phyloP scores from a whole-genome alignment of 2,113 vertebrate genomes.

The Pseudorectes ferrugineus region DNA sequence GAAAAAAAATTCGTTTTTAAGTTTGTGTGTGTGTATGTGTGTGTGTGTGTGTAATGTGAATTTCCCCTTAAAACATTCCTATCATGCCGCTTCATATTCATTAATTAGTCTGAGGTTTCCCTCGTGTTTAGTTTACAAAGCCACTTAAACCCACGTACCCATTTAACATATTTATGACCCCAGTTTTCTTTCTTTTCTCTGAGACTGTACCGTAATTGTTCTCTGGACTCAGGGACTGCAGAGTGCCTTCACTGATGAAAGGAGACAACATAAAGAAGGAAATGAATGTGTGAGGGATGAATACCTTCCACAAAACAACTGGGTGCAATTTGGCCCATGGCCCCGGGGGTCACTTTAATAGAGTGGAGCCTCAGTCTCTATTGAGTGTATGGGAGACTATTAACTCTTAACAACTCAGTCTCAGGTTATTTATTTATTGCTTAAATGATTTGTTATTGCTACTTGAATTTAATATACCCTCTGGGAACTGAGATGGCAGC shows the following conservation, averaged over 20 bases:
- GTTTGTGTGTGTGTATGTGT: neutral
- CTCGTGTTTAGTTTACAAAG: slow-evolving; percentile 88
- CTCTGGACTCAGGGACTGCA: slow-evolving; percentile 77
- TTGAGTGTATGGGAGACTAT: slow-evolving; percentile 98
- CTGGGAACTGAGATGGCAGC: slow-evolving; percentile 76
- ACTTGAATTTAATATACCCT: slow-evolving; percentile 82
- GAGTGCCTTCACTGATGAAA: slow-evolving; percentile 88
- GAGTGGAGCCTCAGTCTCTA: slow-evolving; percentile 95
- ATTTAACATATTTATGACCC: slow-evolving; percentile 99
- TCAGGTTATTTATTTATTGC: slow-evolving; percentile 92
- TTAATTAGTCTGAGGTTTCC: slow-evolving; percentile 84
- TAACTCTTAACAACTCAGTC: slow-evolving; percentile 93
- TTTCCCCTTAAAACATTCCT: slow-evolving; percentile 62
- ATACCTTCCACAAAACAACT: slow-evolving; percentile 91
- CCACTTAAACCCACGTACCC: slow-evolving; percentile 85
- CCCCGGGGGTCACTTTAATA: slow-evolving; percentile 98
- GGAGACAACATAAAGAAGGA: slow-evolving; percentile 93
- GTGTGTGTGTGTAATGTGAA: neutral
- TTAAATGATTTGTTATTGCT: slow-evolving; percentile 88
- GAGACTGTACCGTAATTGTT: slow-evolving; percentile 89
- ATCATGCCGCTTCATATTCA: slow-evolving; percentile 80
- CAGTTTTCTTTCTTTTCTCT: slow-evolving; percentile 84
- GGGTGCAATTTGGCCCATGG: slow-evolving; percentile 90
- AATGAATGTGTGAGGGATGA: slow-evolving; percentile 97
- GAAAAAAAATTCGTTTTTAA: neutral